Base-by-base conservation (phyloP, 2,113 vertebrate species). In the Lanius ludovicianus region DNA sequence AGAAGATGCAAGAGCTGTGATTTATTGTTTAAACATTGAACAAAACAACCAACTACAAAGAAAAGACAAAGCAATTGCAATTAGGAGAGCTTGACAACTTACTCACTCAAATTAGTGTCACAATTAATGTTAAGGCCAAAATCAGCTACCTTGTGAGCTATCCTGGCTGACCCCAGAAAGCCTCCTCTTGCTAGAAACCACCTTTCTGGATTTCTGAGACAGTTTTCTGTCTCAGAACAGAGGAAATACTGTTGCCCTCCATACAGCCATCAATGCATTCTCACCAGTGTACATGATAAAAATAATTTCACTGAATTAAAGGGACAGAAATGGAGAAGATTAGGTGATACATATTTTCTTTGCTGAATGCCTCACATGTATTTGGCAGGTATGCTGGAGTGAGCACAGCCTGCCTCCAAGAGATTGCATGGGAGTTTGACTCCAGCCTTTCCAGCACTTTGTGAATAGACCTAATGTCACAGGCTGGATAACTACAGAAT, bases 401-500 rank as follows among this genome's bases (percentile, higher is more conserved):
- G 56, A 87, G 83, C 83, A 53, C 64, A 96, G 94, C 56, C 87
- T 93, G 76, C 57, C 67, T 74, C 65, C 84, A 67, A 74, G 80
- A 94, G 86, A 97, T 97, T 93, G 89, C 86, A 79, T 84, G 85
- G 96, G 96, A 97, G 96, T 97, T 85, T 76, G 89, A 73, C 83
- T 97, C 80, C 95, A 95, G 64, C 85, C 39, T 11, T 64, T 94
- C 50, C 80, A 87, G 75, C 70, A 49, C 71, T 95, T 88, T 6
- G 9, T 67, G 84, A 94, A 88, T 70, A 97, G 94, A 92, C 81
- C 82, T 75, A 94, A 91, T 75, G 6, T 85, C 2, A 13, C 69
- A 65, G 90, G 77, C 90, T 88, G 55, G 76, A 31, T 88, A 96
- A 79, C 91, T 60, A 44, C 47, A 88, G 84, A 90, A 95, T 73